Base-by-base conservation (phyloP, 2,797 vertebrate species). In the Mallotus villosus region DNA sequence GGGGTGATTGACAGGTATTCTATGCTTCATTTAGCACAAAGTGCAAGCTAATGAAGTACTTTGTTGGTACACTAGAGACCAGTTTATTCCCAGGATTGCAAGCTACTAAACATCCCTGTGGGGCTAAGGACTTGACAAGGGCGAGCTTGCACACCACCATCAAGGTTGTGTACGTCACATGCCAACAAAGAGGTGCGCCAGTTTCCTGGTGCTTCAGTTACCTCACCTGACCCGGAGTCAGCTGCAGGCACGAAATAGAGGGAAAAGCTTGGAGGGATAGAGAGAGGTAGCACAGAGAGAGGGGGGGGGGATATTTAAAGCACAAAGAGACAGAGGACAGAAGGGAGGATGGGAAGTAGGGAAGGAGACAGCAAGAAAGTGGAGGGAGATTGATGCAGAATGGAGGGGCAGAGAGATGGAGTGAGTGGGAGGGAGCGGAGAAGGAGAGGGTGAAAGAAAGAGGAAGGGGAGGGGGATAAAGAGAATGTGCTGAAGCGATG, bases 401-500 rank as follows among this genome's bases (percentile, higher is more conserved):
- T 27, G n/a, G 37, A 64, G 24, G 37, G 49, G 55, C 62, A 59
- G 63, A 60, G 32, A 65, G 46, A 61, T 17, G 59, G 19, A n/a
- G 51, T 17, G 69, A 57, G 66, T 70, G 77, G 12, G 53, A 58
- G 49, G 53, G 29, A 64, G 46, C 82, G 80, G 85, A 86, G 85
- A 83, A 83, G 81, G 83, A 83, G 81, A 70, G 2, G 46, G 64
- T 5, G 51, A 21, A 34, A 63, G 41, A 41, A 41, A 21, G 25
- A 67, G 63, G 21, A 67, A n/a, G 65, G 27, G 68, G 49, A 71
- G 78, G 85, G 84, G 83, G 84, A 82, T 69, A 25, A 76, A 80
- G 80, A 84, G 84, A 80, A 79, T 60, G 84, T 76, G 61, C 74
- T 77, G 87, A 90, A 91, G 81, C 58, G 78, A 89, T 91, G 88